Evolutionary conservation across 2,797 vertebrate species (phyloP), one percentile per base, ranked within the genome.

Genomic region (Distichodus sexfasciatus): DNA sequence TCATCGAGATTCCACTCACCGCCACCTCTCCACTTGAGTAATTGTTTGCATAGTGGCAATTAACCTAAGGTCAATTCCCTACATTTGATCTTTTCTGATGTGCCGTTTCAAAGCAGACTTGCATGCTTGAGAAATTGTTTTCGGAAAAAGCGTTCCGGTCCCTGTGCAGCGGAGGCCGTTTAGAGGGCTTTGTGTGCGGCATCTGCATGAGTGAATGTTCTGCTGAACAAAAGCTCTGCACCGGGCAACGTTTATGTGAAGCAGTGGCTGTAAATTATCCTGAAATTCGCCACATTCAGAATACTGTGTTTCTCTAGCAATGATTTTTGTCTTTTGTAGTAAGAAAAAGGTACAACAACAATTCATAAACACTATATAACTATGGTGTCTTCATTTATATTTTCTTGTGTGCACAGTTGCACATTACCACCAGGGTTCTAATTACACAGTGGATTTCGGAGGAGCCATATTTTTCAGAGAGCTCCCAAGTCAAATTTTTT

Each of bases 51-150:
- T 47, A 64, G 38, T 53, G 33, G 17, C 64, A 55, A 62, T 68
- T 62, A 68, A 63, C 61, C 60, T 51, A 15, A 57, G 40, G 33
- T 63, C 65, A 68, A 36, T 63, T 74, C 33, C 31, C 44, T 40
- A 46, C 41, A 57, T 58, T 53, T 47, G 48, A 58, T 65, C 35
- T 33, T 31, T 65, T 54, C 48, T 54, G 38, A 54, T 70, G 29
- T 17, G 51, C 28, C 47, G 15, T 33, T 47, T 62, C 17, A 55
- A 50, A 68, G 40, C 40, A 48, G 41, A 44, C 12, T 6, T 1
- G 1, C 33, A 26, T 46, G 12, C 10, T 55, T 58, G 44, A 55
- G 35, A 62, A 43, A 29, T 17, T 48, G 50, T 38, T 61, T 53
- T 44, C 2, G n/a, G 23, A 44, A 33, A 26, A 19, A 44, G 29